A percentile compares a stretch with the other conserved stretches of the same genome.
phyloP scores from a whole-genome alignment of 1,140 invertebrate genomes.

The Archegozetes longisetosus region DNA sequence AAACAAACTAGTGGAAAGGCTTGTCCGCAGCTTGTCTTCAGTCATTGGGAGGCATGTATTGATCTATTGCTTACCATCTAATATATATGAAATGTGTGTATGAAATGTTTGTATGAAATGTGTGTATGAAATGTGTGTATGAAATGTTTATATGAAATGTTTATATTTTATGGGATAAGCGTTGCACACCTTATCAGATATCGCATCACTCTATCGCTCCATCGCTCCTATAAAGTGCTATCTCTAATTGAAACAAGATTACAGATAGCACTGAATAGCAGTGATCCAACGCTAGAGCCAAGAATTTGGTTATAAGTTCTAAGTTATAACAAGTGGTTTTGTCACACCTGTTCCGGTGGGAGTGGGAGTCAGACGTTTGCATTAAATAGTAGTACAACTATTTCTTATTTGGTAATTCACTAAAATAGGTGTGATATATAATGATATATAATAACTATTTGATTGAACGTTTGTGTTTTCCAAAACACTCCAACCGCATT shows the following conservation, averaged over 20 bases:
- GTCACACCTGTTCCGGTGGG: constrained; percentile 1
- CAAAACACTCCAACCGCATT: too few species aligned
- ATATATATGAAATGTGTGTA: too few species aligned
- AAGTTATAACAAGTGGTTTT: background rate
- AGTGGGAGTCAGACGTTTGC: background rate
- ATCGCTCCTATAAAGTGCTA: too few species aligned
- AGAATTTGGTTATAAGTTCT: too few species aligned
- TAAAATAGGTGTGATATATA: background rate
- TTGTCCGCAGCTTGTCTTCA: constrained; percentile 84
- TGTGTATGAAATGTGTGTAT: too few species aligned
- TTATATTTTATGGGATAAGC: background rate
- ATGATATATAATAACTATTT: background rate
- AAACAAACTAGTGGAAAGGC: constrained; percentile 91
- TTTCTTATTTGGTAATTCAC: background rate
- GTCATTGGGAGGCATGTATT: constrained; percentile 78
- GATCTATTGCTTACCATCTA: background rate
- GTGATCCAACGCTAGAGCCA: too few species aligned
- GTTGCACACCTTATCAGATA: background rate
- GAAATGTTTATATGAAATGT: too few species aligned
- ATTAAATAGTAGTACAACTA: background rate
- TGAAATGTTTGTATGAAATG: too few species aligned
- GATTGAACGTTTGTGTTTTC: too few species aligned
- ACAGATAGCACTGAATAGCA: background rate
- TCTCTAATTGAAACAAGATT: too few species aligned
- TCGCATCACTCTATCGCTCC: background rate